Percentiles rank a stretch among this genome's conserved stretches.
Evolutionary conservation across 2,888 invertebrate species (phyloP).

Genomic region (Diachrysia chrysitis): DNA sequence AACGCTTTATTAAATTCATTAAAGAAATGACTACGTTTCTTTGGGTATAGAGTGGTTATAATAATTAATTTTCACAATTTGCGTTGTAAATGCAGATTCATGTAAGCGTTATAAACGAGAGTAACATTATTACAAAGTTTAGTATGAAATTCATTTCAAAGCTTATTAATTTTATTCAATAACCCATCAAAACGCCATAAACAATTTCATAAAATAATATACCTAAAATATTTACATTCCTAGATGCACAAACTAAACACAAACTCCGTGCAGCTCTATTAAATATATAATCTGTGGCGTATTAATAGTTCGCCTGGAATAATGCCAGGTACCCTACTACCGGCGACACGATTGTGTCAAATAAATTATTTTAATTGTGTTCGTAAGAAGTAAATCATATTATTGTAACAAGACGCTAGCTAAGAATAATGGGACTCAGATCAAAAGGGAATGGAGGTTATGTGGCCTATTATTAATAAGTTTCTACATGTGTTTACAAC

Average conservation of each 20-base stretch:
- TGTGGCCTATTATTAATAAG: slow-evolving; percentile 18
- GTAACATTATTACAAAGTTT: too few relatives aligned
- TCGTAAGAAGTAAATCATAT: slow-evolving; percentile 47
- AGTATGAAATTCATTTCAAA: too few relatives aligned
- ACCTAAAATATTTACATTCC: slow-evolving; percentile 18
- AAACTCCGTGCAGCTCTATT: slow-evolving; percentile 47
- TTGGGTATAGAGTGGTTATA: too few relatives aligned
- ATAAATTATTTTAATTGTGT: slow-evolving; percentile 53
- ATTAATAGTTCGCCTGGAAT: slow-evolving; percentile 57
- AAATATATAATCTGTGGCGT: slow-evolving; percentile 53
- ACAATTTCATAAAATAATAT: slow-evolving; percentile 32
- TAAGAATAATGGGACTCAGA: slow-evolving; percentile 33
- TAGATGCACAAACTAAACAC: slow-evolving; percentile 39
- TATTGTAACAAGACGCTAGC: slow-evolving; percentile 34
- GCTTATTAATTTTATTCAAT: slow-evolving; percentile 3
- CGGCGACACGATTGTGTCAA: slow-evolving; percentile 43
- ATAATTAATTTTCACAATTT: too few relatives aligned
- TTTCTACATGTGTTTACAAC: not conserved
- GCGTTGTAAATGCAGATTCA: too few relatives aligned
- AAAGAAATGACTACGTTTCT: too few relatives aligned
- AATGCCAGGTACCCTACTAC: slow-evolving; percentile 50
- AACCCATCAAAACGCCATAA: slow-evolving; percentile 28
- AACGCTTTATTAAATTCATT: too few relatives aligned
- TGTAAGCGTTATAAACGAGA: too few relatives aligned
- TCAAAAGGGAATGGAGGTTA: slow-evolving; percentile 11